Conservation (phyloP, 2,888 invertebrate genomes). For the Plemyria rubiginata region DNA sequence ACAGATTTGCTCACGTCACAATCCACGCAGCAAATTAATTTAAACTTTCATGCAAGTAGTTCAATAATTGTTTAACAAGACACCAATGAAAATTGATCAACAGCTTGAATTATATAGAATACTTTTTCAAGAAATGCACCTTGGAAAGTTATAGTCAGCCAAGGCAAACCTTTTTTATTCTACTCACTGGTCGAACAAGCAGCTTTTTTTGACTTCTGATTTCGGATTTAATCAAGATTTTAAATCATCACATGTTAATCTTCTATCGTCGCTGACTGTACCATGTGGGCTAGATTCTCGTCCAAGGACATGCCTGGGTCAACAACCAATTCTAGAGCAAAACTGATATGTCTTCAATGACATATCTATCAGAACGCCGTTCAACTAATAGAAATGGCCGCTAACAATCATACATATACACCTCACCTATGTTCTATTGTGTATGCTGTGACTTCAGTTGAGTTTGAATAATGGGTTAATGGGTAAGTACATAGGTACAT, state of each 20-base stretch:
- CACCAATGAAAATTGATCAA: no score
- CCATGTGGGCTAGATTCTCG: slow-evolving; percentile 33
- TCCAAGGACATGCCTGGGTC: slow-evolving; percentile 38
- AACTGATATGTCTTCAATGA: slow-evolving; percentile 61
- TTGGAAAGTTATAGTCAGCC: no score
- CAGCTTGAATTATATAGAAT: no score
- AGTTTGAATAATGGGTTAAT: no score
- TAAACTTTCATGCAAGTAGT: slow-evolving; percentile 33
- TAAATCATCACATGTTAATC: no score
- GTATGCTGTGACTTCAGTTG: no score
- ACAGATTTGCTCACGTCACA: slow-evolving; percentile 6
- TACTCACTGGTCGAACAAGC: no score
- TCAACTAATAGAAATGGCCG: slow-evolving; percentile 53
- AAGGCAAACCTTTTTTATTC: no score
- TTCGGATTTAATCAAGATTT: no score
- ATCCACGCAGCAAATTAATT: slow-evolving; percentile 9
- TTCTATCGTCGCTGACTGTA: neutral
- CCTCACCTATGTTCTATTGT: neutral
- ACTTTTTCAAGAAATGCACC: no score
- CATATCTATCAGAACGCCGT: slow-evolving; percentile 59
- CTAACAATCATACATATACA: slow-evolving; percentile 34
- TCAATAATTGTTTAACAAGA: slow-evolving; percentile 23
- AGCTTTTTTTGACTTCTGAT: no score
- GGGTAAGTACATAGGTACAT: no score
- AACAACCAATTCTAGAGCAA: slow-evolving; percentile 53